These are phyloP conservation scores for Trichoplusia ni DNA, from an alignment of 1,140 invertebrate genomes.

Conservation along the genomic window DNA sequence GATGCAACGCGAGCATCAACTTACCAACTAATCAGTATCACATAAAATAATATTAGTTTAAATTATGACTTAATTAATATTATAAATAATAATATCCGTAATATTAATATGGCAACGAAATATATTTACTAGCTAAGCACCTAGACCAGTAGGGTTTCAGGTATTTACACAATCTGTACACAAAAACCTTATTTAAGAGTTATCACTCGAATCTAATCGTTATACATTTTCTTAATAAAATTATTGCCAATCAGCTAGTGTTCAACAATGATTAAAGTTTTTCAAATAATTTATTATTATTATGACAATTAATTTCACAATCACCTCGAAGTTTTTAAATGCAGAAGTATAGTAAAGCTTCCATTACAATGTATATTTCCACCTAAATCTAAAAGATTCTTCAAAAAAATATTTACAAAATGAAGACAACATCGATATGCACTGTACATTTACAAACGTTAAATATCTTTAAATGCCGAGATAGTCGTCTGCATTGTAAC, in stretches of 20 bases:
- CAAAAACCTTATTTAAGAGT: conserved; percentile 43
- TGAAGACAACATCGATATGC: conserved; percentile 70
- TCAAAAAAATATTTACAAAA: conserved; percentile 74
- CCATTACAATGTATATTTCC: conserved; percentile 44
- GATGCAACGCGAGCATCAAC: conserved; percentile 43
- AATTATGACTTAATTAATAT: conserved; percentile 74
- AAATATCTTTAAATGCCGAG: conserved; percentile 8
- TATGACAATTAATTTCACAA: conserved; percentile 50
- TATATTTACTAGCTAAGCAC: conserved; percentile 78
- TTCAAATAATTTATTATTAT: conserved; percentile 59
- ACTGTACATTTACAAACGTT: conserved; percentile 40
- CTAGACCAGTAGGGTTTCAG: conserved; percentile 72
- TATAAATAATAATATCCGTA: conserved; percentile 78
- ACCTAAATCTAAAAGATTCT: conserved; percentile 43
- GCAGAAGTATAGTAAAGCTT: conserved; percentile 56
- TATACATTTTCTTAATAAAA: conserved; percentile 64
- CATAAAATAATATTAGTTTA: conserved; percentile 71
- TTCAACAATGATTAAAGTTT: conserved; percentile 65
- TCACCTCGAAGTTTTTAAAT: conserved; percentile 53
- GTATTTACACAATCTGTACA: conserved; percentile 77
- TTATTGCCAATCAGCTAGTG: conserved; percentile 74
- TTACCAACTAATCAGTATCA: conserved; percentile 71
- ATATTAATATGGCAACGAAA: conserved; percentile 80
- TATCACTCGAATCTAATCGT: conserved; percentile 62
- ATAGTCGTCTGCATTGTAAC: conserved; percentile 6